These are phyloP conservation scores for Macrobrachium nipponense DNA, from an alignment of 1,140 invertebrate genomes.

Conservation along the genomic window DNA sequence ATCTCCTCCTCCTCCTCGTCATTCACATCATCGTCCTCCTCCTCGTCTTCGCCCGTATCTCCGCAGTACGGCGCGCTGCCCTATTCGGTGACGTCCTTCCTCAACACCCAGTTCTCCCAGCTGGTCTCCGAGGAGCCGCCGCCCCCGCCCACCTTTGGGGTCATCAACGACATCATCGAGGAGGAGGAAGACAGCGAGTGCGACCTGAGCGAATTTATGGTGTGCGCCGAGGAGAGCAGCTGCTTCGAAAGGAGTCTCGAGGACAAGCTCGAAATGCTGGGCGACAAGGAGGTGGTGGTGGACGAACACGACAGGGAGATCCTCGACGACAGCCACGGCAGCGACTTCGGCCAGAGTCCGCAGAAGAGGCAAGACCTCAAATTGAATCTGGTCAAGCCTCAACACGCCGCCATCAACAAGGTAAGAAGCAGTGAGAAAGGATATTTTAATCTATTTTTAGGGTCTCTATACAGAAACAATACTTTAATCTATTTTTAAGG, in stretches of 20 bases:
- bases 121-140: no score
- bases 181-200: conserved; percentile 45
- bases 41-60: no score
- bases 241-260: conserved; percentile 40
- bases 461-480: no score
- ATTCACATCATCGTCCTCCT: no score
- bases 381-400: conserved; percentile 30
- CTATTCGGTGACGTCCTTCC: not conserved
- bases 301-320: not conserved
- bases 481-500: no score
- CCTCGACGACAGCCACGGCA: not conserved
- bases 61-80: not conserved
- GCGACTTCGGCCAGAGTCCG: not conserved
- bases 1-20: no score
- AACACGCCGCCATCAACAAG: conserved; percentile 10
- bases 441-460: not conserved
- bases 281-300: not conserved
- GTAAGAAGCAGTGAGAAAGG: not conserved
- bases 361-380: conserved; percentile 22
- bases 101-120: not conserved
- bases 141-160: not conserved
- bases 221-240: conserved; percentile 15
- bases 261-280: conserved; percentile 46
- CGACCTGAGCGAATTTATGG: conserved; percentile 36
- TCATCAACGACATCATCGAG: conserved; percentile 26